These are phyloP conservation scores for Argentina silus DNA, from an alignment of 2,797 vertebrate genomes.

Conservation along the genomic window DNA sequence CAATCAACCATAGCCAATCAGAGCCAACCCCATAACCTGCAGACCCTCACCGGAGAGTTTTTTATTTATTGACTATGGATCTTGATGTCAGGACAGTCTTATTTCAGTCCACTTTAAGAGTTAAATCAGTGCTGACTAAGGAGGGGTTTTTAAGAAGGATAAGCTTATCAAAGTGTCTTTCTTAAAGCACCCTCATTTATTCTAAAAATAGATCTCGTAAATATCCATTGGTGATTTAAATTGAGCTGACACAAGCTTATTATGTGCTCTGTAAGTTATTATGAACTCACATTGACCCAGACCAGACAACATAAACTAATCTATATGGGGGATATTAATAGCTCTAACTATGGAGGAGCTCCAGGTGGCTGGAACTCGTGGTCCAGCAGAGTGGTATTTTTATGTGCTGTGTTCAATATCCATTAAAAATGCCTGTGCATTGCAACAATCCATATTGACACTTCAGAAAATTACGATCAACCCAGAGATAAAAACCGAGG, in stretches of 20 bases:
- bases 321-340: constrained; percentile 54
- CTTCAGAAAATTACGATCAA: background rate
- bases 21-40: constrained; percentile 31
- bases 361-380: background rate
- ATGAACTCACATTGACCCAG: constrained; percentile 57
- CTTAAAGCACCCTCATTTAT: too few relatives aligned
- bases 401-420: constrained; percentile 9
- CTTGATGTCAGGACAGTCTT: background rate
- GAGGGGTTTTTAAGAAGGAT: too few relatives aligned
- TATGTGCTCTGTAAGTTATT: constrained; percentile 53
- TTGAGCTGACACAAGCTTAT: constrained; percentile 27
- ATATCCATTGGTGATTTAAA: too few relatives aligned
- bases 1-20: constrained; percentile 47
- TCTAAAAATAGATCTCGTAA: too few relatives aligned
- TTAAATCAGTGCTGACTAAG: too few relatives aligned
- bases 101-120: too few relatives aligned
- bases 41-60: background rate
- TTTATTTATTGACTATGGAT: background rate
- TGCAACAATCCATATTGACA: constrained; percentile 16
- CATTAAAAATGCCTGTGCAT: constrained; percentile 25
- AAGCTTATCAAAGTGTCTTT: too few relatives aligned
- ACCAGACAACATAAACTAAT: constrained; percentile 44
- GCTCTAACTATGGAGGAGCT: background rate
- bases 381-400: constrained; percentile 30
- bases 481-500: background rate